Conservation (phyloP, 2,888 invertebrate species). For the Tromatobia lineatoria region DNA sequence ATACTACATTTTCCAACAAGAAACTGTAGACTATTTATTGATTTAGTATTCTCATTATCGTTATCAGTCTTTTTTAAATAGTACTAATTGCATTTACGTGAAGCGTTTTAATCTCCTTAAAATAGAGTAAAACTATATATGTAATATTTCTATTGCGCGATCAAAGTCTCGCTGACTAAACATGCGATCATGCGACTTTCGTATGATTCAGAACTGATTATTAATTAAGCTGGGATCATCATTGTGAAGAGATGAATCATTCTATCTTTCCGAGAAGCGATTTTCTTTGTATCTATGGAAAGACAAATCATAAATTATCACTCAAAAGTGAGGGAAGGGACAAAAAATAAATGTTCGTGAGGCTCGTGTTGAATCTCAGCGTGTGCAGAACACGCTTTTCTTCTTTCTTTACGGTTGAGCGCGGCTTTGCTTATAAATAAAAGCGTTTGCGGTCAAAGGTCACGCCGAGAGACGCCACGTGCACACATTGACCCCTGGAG, state of each 20-base stretch:
- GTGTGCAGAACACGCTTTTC: background rate
- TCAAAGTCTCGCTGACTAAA: conserved; percentile 44
- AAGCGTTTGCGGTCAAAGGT: conserved; percentile 27
- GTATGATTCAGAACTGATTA: conserved; percentile 58
- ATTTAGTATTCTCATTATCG: no score
- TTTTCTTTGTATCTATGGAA: conserved; percentile 20
- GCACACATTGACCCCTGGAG: conserved; percentile 63
- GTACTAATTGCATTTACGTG: background rate
- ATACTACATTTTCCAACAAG: no score
- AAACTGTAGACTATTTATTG: no score
- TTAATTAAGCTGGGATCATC: conserved; percentile 51
- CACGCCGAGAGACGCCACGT: conserved; percentile 48
- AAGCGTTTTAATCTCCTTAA: background rate
- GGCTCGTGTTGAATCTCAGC: conserved; percentile 1
- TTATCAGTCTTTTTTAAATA: no score
- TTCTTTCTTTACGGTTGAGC: conserved; percentile 16
- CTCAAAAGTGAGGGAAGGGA: background rate
- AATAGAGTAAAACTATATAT: background rate
- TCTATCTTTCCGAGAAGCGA: conserved; percentile 30
- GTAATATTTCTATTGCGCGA: conserved; percentile 8
- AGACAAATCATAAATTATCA: background rate
- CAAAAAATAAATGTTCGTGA: conserved; percentile 9
- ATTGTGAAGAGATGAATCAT: conserved; percentile 47
- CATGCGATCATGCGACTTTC: conserved; percentile 21
- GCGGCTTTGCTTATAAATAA: conserved; percentile 50